Conservation (phyloP, 2,888 invertebrate species). For the Pristionchus arcanus region DNA sequence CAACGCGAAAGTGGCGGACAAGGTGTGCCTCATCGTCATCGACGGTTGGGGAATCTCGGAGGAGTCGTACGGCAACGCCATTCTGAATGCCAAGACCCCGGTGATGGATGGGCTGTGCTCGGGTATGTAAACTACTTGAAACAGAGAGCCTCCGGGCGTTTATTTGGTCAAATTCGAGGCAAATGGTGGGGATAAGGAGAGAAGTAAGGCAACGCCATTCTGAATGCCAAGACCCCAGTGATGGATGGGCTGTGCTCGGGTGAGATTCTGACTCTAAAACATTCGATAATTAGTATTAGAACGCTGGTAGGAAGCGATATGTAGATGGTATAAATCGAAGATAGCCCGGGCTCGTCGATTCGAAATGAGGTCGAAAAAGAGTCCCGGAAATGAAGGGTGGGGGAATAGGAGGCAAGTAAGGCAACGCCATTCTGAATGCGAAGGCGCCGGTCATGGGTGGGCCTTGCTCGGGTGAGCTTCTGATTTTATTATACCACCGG, state of each 20-base stretch:
- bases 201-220: conserved; percentile 80
- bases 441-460: conserved; percentile 81
- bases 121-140: conserved; percentile 55
- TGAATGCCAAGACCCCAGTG: conserved; percentile 80
- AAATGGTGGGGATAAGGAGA: neutral
- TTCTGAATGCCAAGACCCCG: conserved; percentile 80
- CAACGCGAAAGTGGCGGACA: conserved; percentile 60
- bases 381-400: too few species aligned
- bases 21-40: conserved; percentile 81
- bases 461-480: conserved; percentile 72
- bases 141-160: too few species aligned
- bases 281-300: too few species aligned
- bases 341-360: too few species aligned
- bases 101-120: conserved; percentile 80
- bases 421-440: conserved; percentile 81
- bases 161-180: too few species aligned
- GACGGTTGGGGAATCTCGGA: conserved; percentile 81
- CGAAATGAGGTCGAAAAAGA: too few species aligned
- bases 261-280: too few species aligned
- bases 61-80: conserved; percentile 80
- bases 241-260: conserved; percentile 80
- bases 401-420: too few species aligned
- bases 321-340: too few species aligned
- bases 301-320: too few species aligned
- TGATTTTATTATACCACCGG: too few species aligned